Percentiles rank a stretch among this genome's conserved stretches.
These are phyloP conservation scores for Tragulus kanchil DNA, from an alignment of 2,113 vertebrate genomes.

Conservation along the genomic window DNA sequence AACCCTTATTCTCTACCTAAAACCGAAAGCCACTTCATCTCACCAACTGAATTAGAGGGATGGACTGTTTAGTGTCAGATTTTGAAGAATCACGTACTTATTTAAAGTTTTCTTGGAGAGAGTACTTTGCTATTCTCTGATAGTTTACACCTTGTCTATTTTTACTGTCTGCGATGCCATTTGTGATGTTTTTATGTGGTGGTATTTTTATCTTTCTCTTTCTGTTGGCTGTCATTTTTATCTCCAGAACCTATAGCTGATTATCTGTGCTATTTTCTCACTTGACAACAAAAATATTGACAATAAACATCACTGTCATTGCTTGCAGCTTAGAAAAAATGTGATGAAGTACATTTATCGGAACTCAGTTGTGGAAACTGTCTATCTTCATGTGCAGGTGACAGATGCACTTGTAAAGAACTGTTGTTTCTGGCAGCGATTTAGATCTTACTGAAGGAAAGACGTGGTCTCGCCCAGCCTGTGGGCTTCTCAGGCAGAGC, in stretches of 20 bases:
- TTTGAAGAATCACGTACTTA: conserved; percentile 42
- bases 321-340: conserved; percentile 54
- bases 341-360: conserved; percentile 36
- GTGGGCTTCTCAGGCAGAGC: background rate
- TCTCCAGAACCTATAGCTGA: conserved; percentile 63
- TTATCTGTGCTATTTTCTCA: conserved; percentile 68
- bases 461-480: background rate
- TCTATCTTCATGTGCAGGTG: conserved; percentile 56
- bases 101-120: conserved; percentile 58
- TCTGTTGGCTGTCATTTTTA: conserved; percentile 74
- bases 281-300: conserved; percentile 75
- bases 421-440: background rate
- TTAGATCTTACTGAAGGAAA: background rate
- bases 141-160: conserved; percentile 69
- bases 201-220: conserved; percentile 66
- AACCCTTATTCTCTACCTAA: background rate
- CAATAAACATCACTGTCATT: conserved; percentile 70
- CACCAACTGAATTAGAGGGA: background rate
- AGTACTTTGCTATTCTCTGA: conserved; percentile 55
- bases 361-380: conserved; percentile 28
- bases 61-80: background rate
- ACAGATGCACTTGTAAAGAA: conserved; percentile 52
- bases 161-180: conserved; percentile 68
- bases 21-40: background rate
- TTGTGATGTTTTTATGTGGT: conserved; percentile 65